Conservation (phyloP, 2,113 vertebrate species). For the Ceyx cyanopectus region DNA sequence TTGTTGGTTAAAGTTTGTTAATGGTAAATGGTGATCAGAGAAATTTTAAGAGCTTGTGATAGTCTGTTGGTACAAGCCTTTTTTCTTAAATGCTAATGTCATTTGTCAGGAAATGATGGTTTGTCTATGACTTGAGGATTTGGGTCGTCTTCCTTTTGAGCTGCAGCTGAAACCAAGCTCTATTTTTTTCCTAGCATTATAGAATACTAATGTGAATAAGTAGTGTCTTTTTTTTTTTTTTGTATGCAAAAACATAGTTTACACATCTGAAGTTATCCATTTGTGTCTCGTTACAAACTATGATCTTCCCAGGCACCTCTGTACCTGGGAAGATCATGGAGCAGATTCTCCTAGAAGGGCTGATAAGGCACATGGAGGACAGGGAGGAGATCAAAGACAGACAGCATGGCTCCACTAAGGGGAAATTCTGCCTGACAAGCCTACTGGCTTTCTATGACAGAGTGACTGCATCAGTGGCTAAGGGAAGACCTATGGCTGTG, state of each 20-base stretch:
- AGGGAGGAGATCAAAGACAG: no score
- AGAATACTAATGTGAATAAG: not conserved
- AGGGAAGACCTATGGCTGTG: no score
- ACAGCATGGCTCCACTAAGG: no score
- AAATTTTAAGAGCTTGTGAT: not conserved
- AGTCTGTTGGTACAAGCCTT: not conserved
- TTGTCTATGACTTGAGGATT: not conserved
- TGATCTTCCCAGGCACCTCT: no score
- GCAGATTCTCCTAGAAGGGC: no score
- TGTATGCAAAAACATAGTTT: not conserved
- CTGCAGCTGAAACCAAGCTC: not conserved
- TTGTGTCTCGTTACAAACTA: not conserved
- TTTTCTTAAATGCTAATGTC: not conserved
- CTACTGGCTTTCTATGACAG: no score
- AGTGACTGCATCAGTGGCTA: no score
- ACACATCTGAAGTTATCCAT: not conserved
- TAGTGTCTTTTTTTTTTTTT: not conserved
- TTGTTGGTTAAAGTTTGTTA: not conserved
- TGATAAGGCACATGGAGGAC: no score
- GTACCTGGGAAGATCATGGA: no score
- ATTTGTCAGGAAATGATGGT: not conserved
- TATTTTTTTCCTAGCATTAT: not conserved
- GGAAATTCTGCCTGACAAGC: no score
- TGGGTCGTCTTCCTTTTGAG: not conserved
- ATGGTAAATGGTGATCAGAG: not conserved